phyloP scores from a whole-genome alignment of 2,888 invertebrate genomes.

The Ethmia dodecea region DNA sequence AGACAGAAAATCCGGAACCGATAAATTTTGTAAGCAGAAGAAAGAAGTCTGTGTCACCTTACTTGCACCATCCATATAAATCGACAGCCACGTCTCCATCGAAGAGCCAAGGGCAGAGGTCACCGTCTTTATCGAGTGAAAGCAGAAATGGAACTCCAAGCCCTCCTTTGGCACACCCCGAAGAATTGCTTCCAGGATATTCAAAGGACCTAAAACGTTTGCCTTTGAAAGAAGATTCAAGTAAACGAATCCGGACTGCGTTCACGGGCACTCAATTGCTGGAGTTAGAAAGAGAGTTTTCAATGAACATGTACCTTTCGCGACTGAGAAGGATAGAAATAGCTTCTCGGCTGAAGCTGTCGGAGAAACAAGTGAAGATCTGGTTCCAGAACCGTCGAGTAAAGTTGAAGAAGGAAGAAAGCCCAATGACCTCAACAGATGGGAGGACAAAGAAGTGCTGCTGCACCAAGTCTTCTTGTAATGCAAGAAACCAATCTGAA shows the following conservation, averaged over 20 bases:
- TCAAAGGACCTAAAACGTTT: slow-evolving; percentile 64
- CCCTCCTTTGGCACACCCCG: slow-evolving; percentile 64
- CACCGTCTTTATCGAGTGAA: slow-evolving; percentile 59
- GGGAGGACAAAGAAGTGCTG: slow-evolving; percentile 57
- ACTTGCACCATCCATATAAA: slow-evolving; percentile 61
- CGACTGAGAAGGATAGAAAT: slow-evolving; percentile 94
- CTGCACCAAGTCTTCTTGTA: slow-evolving; percentile 50
- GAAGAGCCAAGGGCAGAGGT: slow-evolving; percentile 60
- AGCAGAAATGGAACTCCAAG: slow-evolving; percentile 78
- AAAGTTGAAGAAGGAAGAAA: slow-evolving; percentile 93
- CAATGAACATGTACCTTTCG: slow-evolving; percentile 93
- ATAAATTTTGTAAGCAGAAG: slow-evolving; percentile 47
- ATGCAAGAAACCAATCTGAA: slow-evolving; percentile 38
- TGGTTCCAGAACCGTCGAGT: slow-evolving; percentile 97
- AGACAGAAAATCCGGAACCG: slow-evolving; percentile 55
- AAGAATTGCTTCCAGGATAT: slow-evolving; percentile 63
- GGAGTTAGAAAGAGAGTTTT: slow-evolving; percentile 92
- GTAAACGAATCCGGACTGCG: slow-evolving; percentile 94
- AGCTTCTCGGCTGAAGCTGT: slow-evolving; percentile 90
- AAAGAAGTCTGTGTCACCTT: slow-evolving; percentile 65
- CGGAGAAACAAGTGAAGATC: slow-evolving; percentile 96
- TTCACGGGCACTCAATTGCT: slow-evolving; percentile 94
- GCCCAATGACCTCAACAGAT: slow-evolving; percentile 60
- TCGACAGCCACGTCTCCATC: slow-evolving; percentile 51
- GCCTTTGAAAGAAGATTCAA: slow-evolving; percentile 80